phyloP scores from a whole-genome alignment of 1,140 invertebrate species.

The Lasioglossum albipes region DNA sequence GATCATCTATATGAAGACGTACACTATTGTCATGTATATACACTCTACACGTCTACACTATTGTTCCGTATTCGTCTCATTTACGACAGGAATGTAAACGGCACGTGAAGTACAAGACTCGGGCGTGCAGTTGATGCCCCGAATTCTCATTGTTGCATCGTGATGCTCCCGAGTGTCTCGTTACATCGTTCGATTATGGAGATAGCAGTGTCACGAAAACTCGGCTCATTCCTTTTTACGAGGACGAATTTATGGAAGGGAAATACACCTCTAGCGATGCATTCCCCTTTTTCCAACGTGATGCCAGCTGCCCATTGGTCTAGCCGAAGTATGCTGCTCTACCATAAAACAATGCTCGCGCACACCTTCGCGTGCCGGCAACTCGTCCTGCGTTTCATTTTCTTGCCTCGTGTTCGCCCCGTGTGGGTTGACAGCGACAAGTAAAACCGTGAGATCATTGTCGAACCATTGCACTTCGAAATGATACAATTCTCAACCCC shows the following conservation, averaged over 20 bases:
- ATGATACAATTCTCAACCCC: no score
- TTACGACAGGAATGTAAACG: constrained; percentile 42
- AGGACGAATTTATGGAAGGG: constrained; percentile 63
- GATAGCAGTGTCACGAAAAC: constrained; percentile 66
- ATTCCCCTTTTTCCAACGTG: constrained; percentile 46
- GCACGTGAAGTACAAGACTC: constrained; percentile 19
- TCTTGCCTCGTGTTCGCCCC: constrained; percentile 6
- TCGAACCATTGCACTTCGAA: no score
- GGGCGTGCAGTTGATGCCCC: constrained; percentile 32
- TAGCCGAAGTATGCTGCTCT: not conserved
- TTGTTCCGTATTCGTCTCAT: constrained; percentile 41
- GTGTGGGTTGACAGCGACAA: no score
- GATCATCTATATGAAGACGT: no score
- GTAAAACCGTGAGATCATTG: no score
- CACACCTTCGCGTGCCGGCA: not conserved
- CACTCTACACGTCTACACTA: not conserved
- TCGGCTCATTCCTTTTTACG: constrained; percentile 62
- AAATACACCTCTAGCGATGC: constrained; percentile 54
- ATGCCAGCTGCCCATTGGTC: not conserved
- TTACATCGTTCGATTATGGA: constrained; percentile 50
- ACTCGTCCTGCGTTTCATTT: constrained; percentile 5
- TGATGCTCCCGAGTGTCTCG: constrained; percentile 45
- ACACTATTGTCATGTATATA: no score
- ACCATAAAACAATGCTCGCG: constrained; percentile 26
- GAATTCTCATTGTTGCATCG: constrained; percentile 59